Evolutionary conservation across 2,888 invertebrate species (phyloP), one percentile per base, ranked within the genome.

Genomic region (Lasioglossum villosulum): DNA sequence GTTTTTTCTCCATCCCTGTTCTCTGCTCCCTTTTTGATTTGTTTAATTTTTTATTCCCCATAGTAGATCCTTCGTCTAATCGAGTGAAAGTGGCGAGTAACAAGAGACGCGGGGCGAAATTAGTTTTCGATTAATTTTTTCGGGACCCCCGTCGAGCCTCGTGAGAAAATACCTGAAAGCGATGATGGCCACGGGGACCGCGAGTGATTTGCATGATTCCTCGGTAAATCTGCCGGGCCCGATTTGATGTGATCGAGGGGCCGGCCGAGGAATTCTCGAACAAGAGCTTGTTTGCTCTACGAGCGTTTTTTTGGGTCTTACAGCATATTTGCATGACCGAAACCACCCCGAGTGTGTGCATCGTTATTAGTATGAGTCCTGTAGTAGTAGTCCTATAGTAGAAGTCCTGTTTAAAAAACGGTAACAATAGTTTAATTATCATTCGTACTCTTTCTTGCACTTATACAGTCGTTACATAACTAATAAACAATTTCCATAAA

Each of bases 51-150:
- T 34, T 34, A 34, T 34, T 19, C 34, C 0, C 30, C 34, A 34
- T 10, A 19, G 34, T 19, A 77, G 85, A 75, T 59, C 56, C 59
- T 52, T 56, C 81, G 70, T 82, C 90, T 90, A 90, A 90, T 90
- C 90, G 89, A 84, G 83, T 83, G 83, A 85, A 83, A 90, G 88
- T 77, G 87, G 86, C 81, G 84, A 75, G 87, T 80, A 88, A 90
- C 81, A 79, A 86, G 88, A 37, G 74, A 78, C 83, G 75, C 73
- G 42, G 12, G 12, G 70, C 75, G 82, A 86, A 82, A 90, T 88
- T 84, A 78, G 83, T 80, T 82, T 83, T 89, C 83, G 88, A 86
- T 87, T 81, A 88, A 83, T 80, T 83, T 83, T 83, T n/a, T 42
- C 37, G 45, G 5, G 30, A 23, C 30, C 66, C 19, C 19, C 42